A percentile compares a stretch with the other conserved stretches of the same genome.
Evolutionary conservation across 2,113 vertebrate species (phyloP).

Genomic region (Pseudorasbora parva): DNA sequence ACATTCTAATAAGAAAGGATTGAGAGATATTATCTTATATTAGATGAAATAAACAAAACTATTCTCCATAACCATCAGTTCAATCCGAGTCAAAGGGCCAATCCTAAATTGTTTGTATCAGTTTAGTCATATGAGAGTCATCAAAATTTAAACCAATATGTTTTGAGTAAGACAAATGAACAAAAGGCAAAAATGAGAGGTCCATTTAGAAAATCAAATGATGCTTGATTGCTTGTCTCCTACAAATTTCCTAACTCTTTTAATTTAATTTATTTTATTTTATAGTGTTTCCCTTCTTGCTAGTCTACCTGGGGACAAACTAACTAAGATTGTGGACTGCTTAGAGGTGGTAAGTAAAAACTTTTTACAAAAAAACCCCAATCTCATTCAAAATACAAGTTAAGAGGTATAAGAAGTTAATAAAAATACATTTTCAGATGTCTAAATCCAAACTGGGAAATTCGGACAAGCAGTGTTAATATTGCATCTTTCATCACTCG

Average conservation of each 20-base stretch:
- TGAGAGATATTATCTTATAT: neutral
- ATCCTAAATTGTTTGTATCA: neutral
- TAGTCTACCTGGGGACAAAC: conserved; percentile 77
- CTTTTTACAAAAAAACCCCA: neutral
- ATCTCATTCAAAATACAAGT: neutral
- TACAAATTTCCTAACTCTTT: neutral
- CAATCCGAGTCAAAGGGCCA: neutral
- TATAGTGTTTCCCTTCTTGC: conserved; percentile 76
- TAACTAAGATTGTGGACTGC: conserved; percentile 80
- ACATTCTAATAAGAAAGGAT: conserved; percentile 31
- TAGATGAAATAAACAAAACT: conserved; percentile 30
- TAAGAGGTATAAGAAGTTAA: too few species aligned
- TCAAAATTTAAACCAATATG: neutral
- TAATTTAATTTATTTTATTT: conserved; percentile 55
- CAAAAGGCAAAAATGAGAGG: neutral
- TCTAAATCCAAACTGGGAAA: neutral
- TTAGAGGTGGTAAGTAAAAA: conserved; percentile 79
- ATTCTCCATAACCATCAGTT: neutral
- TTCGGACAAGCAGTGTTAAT: conserved; percentile 55
- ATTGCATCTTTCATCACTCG: conserved; percentile 65
- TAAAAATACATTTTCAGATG: neutral
- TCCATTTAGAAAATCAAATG: neutral
- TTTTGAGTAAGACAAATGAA: neutral
- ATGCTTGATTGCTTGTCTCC: neutral
- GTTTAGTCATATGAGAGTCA: neutral